These are phyloP conservation scores for Drosophila jambulina DNA, from an alignment of 1,140 invertebrate species.

Conservation along the genomic window DNA sequence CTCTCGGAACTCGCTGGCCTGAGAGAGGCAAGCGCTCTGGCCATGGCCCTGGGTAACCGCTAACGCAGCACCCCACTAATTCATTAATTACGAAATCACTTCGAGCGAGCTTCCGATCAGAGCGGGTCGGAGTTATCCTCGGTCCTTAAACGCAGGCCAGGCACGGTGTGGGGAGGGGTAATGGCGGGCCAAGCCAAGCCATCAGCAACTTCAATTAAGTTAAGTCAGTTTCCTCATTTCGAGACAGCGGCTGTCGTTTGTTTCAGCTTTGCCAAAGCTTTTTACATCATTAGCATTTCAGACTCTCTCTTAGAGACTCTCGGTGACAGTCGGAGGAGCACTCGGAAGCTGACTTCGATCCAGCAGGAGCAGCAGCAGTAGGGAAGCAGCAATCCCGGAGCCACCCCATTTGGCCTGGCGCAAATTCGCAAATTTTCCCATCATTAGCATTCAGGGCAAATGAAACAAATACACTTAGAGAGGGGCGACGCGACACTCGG, in stretches of 20 bases:
- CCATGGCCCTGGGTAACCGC: conserved; percentile 57
- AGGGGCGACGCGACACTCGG: conserved; percentile 45
- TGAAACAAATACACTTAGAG: conserved; percentile 82
- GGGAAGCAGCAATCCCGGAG: neutral
- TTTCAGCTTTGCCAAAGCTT: conserved; percentile 74
- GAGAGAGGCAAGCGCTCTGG: conserved; percentile 17
- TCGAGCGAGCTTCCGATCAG: conserved; percentile 74
- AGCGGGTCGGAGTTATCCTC: conserved; percentile 3
- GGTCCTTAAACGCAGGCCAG: conserved; percentile 61
- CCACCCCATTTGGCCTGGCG: conserved; percentile 46
- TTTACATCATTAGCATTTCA: conserved; percentile 84
- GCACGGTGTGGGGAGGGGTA: neutral
- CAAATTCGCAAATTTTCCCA: conserved; percentile 83
- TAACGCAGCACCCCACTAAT: conserved; percentile 59
- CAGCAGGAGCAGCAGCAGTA: neutral
- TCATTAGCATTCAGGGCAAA: conserved; percentile 83
- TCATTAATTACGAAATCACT: conserved; percentile 82
- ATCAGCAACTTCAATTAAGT: conserved; percentile 82
- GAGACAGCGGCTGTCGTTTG: conserved; percentile 76
- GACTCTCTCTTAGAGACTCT: conserved; percentile 19
- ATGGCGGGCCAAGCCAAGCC: conserved; percentile 35
- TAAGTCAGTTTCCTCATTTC: conserved; percentile 83
- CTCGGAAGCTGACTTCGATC: conserved; percentile 39
- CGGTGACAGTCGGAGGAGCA: conserved; percentile 30
- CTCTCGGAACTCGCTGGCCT: neutral